Base-by-base conservation (phyloP, 37 sponge, comb jelly and placozoan genomes). In the Petrosia ficiformis region DNA sequence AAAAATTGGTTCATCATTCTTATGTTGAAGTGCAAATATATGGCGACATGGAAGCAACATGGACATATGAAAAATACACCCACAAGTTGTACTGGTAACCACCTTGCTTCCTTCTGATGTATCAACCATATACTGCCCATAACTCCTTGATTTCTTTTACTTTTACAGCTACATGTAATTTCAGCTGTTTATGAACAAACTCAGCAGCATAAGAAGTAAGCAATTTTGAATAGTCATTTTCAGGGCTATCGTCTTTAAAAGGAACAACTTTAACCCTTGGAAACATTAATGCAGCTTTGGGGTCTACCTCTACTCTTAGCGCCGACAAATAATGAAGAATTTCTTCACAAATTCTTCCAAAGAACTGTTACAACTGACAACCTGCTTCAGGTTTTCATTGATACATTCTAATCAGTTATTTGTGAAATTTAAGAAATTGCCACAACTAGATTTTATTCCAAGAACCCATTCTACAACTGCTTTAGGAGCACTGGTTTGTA, bases 401-500 rank as follows among this genome's bases (percentile, higher is more conserved):
- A 86, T 80, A 3, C 65, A 54, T 39, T 86, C 87, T 31, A 86
- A 40, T 14, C 81, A 66, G 56, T 85, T 86, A 56, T 86, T 86
- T 32, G 87, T 86, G 1, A 24, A 4, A 41, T 86, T 77, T 0
- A 77, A 10, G 24, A 71, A 71, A 44, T 26, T 78, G 1, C 73
- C 79, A 67, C 71, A 54, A 1, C 16, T 36, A 2, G 37, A 30
- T 57, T 89, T 89, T 36, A 75, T 34, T 6, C 80, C 64, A 1
- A 61, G 33, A 4, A 91, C 87, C 86, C 91, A 90, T 43, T 90
- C 80, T 10, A 82, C 36, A 2, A 90, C 91, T 2, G 25, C 8
- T 14, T 48, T 42, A 0, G 65, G 80, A 43, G n/a, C 57, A 74
- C 11, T 4, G 30, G 63, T 4, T 21, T 19, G 56, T 85, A 90